Evolutionary conservation across 2,797 vertebrate species (phyloP).

Genomic region (Tragelaphus oryx): DNA sequence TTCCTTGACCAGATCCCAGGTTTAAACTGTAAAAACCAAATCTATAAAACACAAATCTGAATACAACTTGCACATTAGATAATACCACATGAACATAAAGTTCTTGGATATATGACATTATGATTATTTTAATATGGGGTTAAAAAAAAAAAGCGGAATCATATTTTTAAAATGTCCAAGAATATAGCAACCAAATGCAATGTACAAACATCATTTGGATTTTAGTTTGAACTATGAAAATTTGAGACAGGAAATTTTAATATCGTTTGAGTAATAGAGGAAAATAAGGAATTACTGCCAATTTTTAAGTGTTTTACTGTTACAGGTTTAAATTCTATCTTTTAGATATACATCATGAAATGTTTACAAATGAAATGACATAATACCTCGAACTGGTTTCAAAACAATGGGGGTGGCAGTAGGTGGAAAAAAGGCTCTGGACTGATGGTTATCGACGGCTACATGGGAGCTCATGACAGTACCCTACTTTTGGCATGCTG

Average conservation of each 20-base stretch:
- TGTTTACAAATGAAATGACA: constrained; percentile 21
- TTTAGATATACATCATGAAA: constrained; percentile 28
- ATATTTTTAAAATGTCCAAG: not conserved
- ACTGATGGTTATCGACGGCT: not conserved
- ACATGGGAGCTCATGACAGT: not conserved
- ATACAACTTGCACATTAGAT: not conserved
- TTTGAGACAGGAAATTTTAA: not conserved
- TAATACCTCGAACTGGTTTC: constrained; percentile 18
- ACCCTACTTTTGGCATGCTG: not conserved
- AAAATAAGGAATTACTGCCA: not conserved
- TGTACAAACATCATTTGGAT: not conserved
- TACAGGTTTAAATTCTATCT: not conserved
- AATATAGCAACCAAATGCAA: not conserved
- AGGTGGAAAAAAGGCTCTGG: not conserved
- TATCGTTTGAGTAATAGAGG: not conserved
- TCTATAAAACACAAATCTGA: constrained; percentile 12
- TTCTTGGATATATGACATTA: not conserved
- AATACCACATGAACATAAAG: not conserved
- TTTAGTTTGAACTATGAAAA: not conserved
- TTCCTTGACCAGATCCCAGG: not conserved
- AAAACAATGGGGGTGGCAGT: not conserved
- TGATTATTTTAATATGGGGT: not conserved
- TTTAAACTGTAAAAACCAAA: constrained; percentile 27
- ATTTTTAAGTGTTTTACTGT: constrained; percentile 3
- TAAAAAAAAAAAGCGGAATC: not conserved